A percentile compares a stretch with the other conserved stretches of the same genome.
Evolutionary conservation across 2,888 invertebrate genomes (phyloP).

Genomic region (Amphipyra tragopoginis): DNA sequence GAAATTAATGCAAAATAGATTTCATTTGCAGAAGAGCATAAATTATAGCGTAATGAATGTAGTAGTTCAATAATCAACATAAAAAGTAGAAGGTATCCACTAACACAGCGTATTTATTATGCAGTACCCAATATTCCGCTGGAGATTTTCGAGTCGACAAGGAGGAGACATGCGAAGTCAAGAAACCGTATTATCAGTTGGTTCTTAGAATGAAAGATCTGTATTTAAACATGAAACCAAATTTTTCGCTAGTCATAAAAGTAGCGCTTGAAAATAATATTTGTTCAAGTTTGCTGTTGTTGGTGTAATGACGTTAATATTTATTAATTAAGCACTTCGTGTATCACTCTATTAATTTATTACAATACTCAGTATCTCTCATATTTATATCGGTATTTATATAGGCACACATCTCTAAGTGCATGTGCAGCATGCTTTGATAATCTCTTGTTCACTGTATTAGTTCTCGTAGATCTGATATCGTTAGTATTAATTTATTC

Average conservation of each 20-base stretch:
- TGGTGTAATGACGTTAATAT: constrained; percentile 68
- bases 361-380: constrained; percentile 70
- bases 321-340: constrained; percentile 65
- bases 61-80: constrained; percentile 58
- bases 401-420: constrained; percentile 73
- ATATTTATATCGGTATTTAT: constrained; percentile 69
- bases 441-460: constrained; percentile 69
- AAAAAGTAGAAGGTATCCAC: constrained; percentile 72
- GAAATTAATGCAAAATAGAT: constrained; percentile 30
- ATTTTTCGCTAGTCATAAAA: constrained; percentile 81
- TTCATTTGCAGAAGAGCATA: constrained; percentile 30
- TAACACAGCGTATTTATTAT: constrained; percentile 89
- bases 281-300: constrained; percentile 73
- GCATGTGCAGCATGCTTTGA: constrained; percentile 84
- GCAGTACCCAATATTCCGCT: constrained; percentile 90
- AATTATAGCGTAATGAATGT: constrained; percentile 28
- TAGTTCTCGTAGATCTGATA: constrained; percentile 73
- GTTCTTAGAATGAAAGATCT: constrained; percentile 87
- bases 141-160: constrained; percentile 89
- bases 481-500: constrained; percentile 50
- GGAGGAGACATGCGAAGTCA: constrained; percentile 89
- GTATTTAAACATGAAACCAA: constrained; percentile 75
- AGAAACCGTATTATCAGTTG: constrained; percentile 90
- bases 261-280: constrained; percentile 81
- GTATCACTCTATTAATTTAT: constrained; percentile 67